These are phyloP conservation scores for Erebia ligea DNA, from an alignment of 2,888 invertebrate genomes.

Conservation along the genomic window DNA sequence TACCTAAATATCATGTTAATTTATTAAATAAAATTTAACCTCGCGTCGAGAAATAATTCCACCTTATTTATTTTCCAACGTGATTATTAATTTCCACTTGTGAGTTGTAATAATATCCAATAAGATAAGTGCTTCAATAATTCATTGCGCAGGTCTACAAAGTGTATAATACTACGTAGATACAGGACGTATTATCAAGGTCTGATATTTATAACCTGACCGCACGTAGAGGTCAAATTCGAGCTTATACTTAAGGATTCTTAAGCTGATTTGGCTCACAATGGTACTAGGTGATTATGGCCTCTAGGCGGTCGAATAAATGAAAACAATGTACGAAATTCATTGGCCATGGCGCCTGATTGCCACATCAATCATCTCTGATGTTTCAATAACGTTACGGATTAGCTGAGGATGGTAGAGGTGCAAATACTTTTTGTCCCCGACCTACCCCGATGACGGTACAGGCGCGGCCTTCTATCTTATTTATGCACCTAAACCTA, in stretches of 20 bases:
- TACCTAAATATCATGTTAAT: background rate
- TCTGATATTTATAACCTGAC: constrained; percentile 48
- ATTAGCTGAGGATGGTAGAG: constrained; percentile 49
- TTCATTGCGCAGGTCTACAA: constrained; percentile 43
- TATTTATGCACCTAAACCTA: constrained; percentile 70
- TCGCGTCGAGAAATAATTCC: constrained; percentile 11
- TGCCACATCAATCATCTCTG: constrained; percentile 56
- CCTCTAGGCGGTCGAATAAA: constrained; percentile 51
- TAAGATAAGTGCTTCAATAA: constrained; percentile 43
- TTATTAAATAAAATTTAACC: constrained; percentile 7
- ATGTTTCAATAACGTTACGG: constrained; percentile 55
- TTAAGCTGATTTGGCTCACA: constrained; percentile 42
- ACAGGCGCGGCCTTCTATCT: constrained; percentile 67
- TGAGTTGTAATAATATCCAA: constrained; percentile 42
- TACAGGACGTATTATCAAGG: constrained; percentile 45
- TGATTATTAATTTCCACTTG: constrained; percentile 42
- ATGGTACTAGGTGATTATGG: constrained; percentile 49
- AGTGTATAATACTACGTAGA: constrained; percentile 26
- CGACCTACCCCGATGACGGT: constrained; percentile 74
- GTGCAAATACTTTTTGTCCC: constrained; percentile 54
- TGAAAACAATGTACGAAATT: constrained; percentile 55
- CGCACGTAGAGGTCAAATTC: constrained; percentile 47
- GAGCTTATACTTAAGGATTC: constrained; percentile 42
- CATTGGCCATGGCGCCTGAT: constrained; percentile 49
- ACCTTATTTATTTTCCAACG: constrained; percentile 34